Base-by-base conservation (phyloP, 2,113 vertebrate genomes). In the Condylura cristata region DNA sequence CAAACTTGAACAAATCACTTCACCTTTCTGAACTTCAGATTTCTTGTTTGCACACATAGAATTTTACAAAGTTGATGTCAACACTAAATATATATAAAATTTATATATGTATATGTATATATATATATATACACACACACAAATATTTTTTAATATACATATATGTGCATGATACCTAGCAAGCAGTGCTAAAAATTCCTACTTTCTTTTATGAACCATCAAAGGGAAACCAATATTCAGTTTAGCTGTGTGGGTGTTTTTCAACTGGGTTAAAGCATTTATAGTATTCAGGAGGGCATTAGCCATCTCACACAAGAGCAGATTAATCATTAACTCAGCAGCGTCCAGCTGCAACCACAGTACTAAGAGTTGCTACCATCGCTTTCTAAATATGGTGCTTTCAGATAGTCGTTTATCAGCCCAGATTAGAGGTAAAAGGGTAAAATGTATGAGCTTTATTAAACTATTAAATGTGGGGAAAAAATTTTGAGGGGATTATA, bases 1-100 rank as follows among this genome's bases (percentile, higher is more conserved):
- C 81, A 18, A 86, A 44, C 39, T 70, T 65, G 12, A 84, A 32
- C 26, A 48, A 48, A 90, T 12, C 17, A 11, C 30, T 80, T 86
- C 37, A 37, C 28, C 12, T 91, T 88, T 60, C 85, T 88, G 61
- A 87, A 83, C 71, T 93, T 81, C 51, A 22, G 61, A 20, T 56
- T 76, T 30, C 16, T 78, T 71, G 61, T 39, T 28, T 68, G 48
- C 20, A 56, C 18, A 58, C 17, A 86, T 58, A 44, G 20, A 60
- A 6, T 56, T 63, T 56, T 60, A 61, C 88, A 78, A 39, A 80
- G 68, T 34, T 80, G 65, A 80, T 17, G 32, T 87, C 80, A 90
- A 86, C 60, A 24, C 37, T 56, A 70, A 68, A 78, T 82, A 48
- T 48, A 48, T 48, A 12, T 61, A 71, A 72, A 18, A 48, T 48